Percentiles rank a stretch among this genome's conserved stretches.
Evolutionary conservation across 2,888 invertebrate species (phyloP).

Genomic region (Noctua janthina): DNA sequence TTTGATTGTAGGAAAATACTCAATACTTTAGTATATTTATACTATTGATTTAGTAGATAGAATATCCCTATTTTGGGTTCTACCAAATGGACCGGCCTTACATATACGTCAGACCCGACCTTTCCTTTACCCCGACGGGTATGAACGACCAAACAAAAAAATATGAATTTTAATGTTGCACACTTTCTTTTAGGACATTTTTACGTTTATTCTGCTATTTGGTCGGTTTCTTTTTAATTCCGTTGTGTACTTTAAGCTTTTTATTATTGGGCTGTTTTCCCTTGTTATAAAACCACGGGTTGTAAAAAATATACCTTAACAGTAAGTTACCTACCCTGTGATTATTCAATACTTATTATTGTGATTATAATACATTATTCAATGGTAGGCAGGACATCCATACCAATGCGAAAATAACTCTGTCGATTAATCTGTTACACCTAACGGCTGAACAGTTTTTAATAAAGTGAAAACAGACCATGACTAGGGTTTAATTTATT

Average conservation of each 20-base stretch:
- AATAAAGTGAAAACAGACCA: no score
- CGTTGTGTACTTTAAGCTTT: conserved; percentile 13
- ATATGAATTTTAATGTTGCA: conserved; percentile 47
- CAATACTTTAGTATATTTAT: not conserved
- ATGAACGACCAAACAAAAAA: conserved; percentile 24
- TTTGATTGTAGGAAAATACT: conserved; percentile 3
- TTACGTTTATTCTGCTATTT: conserved; percentile 33
- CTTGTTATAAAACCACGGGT: not conserved
- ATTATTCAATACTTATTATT: no score
- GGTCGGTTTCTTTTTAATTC: conserved; percentile 43
- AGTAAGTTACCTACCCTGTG: no score
- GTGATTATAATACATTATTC: no score
- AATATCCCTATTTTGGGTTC: not conserved
- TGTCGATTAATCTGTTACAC: no score
- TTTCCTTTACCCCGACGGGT: conserved; percentile 4
- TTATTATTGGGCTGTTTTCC: conserved; percentile 20
- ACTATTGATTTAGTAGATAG: not conserved
- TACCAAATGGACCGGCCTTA: conserved; percentile 10
- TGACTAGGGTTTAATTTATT: no score
- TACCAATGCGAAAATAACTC: no score
- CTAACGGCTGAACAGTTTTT: no score
- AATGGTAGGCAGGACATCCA: no score
- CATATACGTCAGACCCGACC: conserved; percentile 33
- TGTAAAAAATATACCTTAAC: no score
- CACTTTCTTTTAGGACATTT: conserved; percentile 38